Evolutionary conservation across 2,797 vertebrate species (phyloP).

Genomic region (Rousettus madagascariensis): DNA sequence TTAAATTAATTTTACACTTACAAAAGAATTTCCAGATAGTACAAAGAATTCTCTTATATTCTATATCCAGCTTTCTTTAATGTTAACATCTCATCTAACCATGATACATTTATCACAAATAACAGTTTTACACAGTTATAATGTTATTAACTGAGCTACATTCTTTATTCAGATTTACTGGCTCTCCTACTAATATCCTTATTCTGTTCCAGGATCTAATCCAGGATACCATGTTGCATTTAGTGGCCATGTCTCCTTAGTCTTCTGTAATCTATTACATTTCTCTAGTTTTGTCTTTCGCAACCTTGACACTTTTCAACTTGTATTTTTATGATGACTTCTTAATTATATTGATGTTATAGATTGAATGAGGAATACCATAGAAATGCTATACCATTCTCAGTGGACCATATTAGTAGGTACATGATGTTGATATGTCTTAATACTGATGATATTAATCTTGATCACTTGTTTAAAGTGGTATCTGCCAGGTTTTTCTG

Average conservation of each 20-base stretch:
- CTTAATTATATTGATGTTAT: not conserved
- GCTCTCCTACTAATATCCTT: not conserved
- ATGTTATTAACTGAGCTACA: not conserved
- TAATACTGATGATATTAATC: not conserved
- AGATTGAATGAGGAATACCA: not conserved
- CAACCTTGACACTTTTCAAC: not conserved
- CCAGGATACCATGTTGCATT: not conserved
- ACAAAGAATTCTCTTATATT: not conserved
- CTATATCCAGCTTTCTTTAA: not conserved
- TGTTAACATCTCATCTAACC: not conserved
- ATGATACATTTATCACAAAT: not conserved
- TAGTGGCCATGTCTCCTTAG: not conserved
- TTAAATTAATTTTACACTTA: slow-evolving; percentile 38
- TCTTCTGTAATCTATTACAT: not conserved
- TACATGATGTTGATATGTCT: not conserved
- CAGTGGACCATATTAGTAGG: not conserved
- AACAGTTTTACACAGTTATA: not conserved
- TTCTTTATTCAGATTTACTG: not conserved
- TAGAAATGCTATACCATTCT: not conserved
- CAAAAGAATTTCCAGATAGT: not conserved
- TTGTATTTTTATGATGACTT: not conserved
- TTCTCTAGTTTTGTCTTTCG: not conserved
- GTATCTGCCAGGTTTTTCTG: not conserved
- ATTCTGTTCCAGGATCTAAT: not conserved
- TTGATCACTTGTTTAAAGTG: not conserved